phyloP scores from a whole-genome alignment of 2,888 invertebrate species.

The Caenorhabditis sp. region DNA sequence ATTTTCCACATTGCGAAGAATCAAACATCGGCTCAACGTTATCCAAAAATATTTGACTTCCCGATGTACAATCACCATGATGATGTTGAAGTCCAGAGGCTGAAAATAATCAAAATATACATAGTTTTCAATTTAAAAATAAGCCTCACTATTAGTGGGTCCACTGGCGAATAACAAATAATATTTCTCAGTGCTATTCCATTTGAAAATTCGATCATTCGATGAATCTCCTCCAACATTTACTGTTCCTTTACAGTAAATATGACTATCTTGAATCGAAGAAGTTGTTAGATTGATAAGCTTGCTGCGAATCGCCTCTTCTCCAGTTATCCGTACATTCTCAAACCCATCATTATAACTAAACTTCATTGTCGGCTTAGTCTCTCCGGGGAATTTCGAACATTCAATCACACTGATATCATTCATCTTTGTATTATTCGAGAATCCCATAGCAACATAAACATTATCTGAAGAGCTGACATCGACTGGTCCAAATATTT shows the following conservation, averaged over 20 bases:
- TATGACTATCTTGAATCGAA: slow-evolving; percentile 18
- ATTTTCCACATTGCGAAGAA: slow-evolving; percentile 10
- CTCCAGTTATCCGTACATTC: slow-evolving; percentile 37
- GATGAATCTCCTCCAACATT: slow-evolving; percentile 18
- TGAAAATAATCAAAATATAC: background rate
- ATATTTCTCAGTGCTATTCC: slow-evolving; percentile 14
- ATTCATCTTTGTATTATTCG: slow-evolving; percentile 46
- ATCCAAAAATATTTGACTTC: slow-evolving; percentile 13
- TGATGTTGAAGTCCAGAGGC: slow-evolving; percentile 16
- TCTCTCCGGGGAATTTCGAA: slow-evolving; percentile 24
- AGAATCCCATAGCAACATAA: slow-evolving; percentile 60
- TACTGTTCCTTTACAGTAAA: slow-evolving; percentile 39
- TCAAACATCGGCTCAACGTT: slow-evolving; percentile 7
- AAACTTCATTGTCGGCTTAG: slow-evolving; percentile 37
- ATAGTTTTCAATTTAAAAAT: background rate
- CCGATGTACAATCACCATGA: slow-evolving; percentile 17
- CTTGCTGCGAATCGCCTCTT: slow-evolving; percentile 13
- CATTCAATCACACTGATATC: slow-evolving; percentile 44
- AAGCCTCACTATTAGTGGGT: slow-evolving; percentile 6
- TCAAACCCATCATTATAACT: slow-evolving; percentile 32
- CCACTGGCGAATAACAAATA: slow-evolving; percentile 34
- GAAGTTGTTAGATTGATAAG: slow-evolving; percentile 20
- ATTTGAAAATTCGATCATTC: slow-evolving; percentile 23
- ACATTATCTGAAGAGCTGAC: slow-evolving; percentile 15
- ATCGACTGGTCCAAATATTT: slow-evolving; percentile 30